Conservation (phyloP, 2,113 vertebrate genomes). For the Rhinoptilus africanus region DNA sequence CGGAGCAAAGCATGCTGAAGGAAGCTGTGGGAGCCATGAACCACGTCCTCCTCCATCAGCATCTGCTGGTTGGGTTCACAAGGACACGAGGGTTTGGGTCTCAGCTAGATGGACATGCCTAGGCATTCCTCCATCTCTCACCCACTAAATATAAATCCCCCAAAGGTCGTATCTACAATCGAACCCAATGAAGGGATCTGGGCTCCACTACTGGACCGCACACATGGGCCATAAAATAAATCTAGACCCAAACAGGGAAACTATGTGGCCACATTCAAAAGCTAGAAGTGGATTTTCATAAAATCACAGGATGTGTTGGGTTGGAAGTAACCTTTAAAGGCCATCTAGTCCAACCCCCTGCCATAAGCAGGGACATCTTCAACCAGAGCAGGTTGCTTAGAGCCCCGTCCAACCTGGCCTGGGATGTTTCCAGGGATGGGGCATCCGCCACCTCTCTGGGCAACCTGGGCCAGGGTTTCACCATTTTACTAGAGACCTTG, state of each 20-base stretch:
- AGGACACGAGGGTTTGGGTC: fast-evolving
- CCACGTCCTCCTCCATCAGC: neutral
- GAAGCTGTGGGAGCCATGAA: fast-evolving
- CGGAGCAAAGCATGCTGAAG: neutral
- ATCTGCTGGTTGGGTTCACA: neutral
- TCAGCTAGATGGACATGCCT: neutral
- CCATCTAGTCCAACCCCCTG: neutral
- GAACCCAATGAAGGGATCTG: neutral
- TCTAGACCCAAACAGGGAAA: neutral
- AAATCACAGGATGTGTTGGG: neutral
- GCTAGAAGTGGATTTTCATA: neutral
- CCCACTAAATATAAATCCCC: neutral
- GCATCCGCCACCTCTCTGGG: neutral
- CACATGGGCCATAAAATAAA: neutral
- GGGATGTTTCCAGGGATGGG: neutral
- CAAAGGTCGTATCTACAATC: neutral
- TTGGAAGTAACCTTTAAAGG: neutral
- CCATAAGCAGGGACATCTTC: neutral
- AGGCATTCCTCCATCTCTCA: neutral
- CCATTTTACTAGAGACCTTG: neutral
- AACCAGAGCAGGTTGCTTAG: neutral
- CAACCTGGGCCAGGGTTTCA: fast-evolving
- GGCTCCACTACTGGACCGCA: neutral
- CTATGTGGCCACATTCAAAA: fast-evolving
- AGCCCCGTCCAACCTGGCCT: neutral